Percentiles rank a stretch among this genome's conserved stretches.
These are phyloP conservation scores for Montipora sp. DNA, from an alignment of 64 coral and sea anemone species.

Conservation along the genomic window DNA sequence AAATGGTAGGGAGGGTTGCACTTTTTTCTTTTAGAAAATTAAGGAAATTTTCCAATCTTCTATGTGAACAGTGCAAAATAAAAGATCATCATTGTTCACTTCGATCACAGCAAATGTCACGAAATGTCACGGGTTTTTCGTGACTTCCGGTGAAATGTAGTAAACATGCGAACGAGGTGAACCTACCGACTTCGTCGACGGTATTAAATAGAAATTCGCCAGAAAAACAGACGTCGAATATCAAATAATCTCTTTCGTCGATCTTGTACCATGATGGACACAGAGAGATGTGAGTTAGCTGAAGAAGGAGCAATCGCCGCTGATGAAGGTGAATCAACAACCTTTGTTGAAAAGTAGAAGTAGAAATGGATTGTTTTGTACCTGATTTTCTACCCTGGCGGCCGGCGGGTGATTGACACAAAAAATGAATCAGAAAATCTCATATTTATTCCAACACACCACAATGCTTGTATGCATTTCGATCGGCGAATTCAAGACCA, in stretches of 20 bases:
- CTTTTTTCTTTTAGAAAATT: too few relatives aligned
- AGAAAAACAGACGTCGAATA: not conserved
- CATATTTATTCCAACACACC: not conserved
- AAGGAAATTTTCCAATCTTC: too few relatives aligned
- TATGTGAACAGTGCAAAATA: too few relatives aligned
- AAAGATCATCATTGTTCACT: too few relatives aligned
- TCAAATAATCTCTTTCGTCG: not conserved
- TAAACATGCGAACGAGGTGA: constrained; percentile 5
- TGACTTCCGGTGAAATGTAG: not conserved
- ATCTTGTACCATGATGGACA: not conserved
- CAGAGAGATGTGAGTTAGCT: not conserved
- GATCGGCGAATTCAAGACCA: too few relatives aligned
- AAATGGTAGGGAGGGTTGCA: too few relatives aligned
- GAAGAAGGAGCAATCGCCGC: not conserved
- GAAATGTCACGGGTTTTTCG: not conserved
- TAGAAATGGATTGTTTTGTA: too few relatives aligned
- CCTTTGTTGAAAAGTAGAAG: too few relatives aligned
- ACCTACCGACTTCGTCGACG: not conserved
- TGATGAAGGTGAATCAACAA: not conserved
- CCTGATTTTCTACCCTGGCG: too few relatives aligned
- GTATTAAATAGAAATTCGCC: not conserved
- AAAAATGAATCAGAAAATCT: not conserved
- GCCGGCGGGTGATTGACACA: too few relatives aligned
- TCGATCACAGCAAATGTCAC: too few relatives aligned
- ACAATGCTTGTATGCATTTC: not conserved